Base-by-base conservation (phyloP, 2,888 invertebrate species). In the Limnephilus lunatus region DNA sequence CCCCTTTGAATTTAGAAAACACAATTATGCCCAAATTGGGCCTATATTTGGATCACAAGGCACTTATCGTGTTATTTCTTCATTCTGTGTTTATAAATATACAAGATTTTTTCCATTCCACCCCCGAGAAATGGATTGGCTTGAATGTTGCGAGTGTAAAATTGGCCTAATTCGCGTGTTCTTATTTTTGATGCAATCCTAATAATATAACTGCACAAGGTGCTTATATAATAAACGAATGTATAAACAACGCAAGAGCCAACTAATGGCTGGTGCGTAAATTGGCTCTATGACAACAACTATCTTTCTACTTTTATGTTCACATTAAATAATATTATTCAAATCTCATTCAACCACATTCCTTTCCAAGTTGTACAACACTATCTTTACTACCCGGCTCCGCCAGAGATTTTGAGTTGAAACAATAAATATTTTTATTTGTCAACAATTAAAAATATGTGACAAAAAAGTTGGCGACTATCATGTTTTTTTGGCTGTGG, bases 251-350 rank as follows among this genome's bases (percentile, higher is more conserved):
- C 0, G 15, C 31, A 4, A 32, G 82, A 82, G 82, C 82, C 82
- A 82, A 82, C 30, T 82, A 82, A 14, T 82, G 19, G 30, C 32
- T 32, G 31, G 82, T 82, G 82, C 82, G 82, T 82, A 82, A 14
- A 82, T 82, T 82, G 82, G 82, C 82, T 82, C 32, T 32, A 82
- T 7, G 14, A 82, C 82, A 82, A 19, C 68, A 31, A 82, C 82
- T 44, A 12, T 44, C 32, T 68, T 25, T 25, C 68, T 68, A 68
- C 25, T 9, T 68, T 25, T n/a, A 68, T 68, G 68, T 68, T 19
- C n/a, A 68, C 25, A 68, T 19, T 53, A 53, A 53, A 53, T 53
- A 53, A 68, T 25, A 68, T 68, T 68, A 68, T 68, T 68, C 68
- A 25, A 68, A 25, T 25, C 68, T n/a, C 5, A 68, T 68, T 68